Base-by-base conservation (phyloP, 2,797 vertebrate genomes). In the Onychomys leucogaster region DNA sequence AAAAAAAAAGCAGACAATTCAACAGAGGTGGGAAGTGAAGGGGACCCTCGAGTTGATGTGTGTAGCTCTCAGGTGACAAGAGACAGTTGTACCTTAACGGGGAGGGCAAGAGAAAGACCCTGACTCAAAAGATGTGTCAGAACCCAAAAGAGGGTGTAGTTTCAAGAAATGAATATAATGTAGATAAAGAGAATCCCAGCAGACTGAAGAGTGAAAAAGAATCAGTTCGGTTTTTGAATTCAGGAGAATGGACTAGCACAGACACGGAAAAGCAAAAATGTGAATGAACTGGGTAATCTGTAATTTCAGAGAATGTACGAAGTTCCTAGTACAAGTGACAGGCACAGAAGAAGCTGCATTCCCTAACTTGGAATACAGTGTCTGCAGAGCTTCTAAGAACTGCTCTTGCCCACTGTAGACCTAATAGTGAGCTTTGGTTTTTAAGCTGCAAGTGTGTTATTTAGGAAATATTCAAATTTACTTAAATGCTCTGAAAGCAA, bases 401-500 rank as follows among this genome's bases (percentile, higher is more conserved):
- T 21, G 14, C 21, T 57, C 76, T 93, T 67, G 29, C 32, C 49
- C 57, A 57, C 78, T 83, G 16, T 43, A 67, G 75, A 77, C 69
- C 27, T 41, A 69, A 27, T 4, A 17, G 7, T 23, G 12, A 25
- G 81, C 32, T 87, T 46, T 63, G 67, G 37, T 52, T 91, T 69
- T 80, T 41, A 75, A 94, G 80, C 49, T 43, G 7, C 73, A 25
- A 1, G 29, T 46, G 32, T 85, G 81, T 89, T 71, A 83, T 11
- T 41, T 69, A 69, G 21, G 69, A 90, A 90, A 65, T 73, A 8
- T 59, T 84, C 71, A 57, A 57, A 80, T 41, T 85, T 76, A 81
- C 71, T 67, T 41, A 73, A 95, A 91, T 82, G 41, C 27, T 91
- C 32, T 89, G 46, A 95, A 88, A 76, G 7, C 41, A 85, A 78